A percentile compares a stretch with the other conserved stretches of the same genome.
phyloP scores from a whole-genome alignment of 2,797 vertebrate genomes.

The Halcyon chelicuti region DNA sequence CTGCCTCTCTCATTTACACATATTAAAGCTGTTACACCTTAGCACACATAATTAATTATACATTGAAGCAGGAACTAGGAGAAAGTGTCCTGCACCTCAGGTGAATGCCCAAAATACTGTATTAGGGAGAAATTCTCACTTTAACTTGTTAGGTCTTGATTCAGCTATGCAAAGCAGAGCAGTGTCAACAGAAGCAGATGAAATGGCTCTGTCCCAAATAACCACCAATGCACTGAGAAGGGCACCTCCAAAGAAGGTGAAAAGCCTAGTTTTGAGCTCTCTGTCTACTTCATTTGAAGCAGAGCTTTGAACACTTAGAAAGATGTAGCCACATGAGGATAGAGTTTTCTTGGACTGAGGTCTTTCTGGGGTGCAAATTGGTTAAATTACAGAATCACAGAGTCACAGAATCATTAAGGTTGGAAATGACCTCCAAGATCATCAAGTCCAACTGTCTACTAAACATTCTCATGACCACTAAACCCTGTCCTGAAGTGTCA shows the following conservation, averaged over 20 bases:
- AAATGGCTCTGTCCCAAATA: constrained; percentile 29
- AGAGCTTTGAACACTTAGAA: background rate
- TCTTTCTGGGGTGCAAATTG: background rate
- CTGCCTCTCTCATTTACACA: constrained; percentile 23
- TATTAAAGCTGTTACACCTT: background rate
- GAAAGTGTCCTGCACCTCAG: constrained; percentile 12
- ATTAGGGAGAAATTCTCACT: background rate
- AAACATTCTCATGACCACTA: no score
- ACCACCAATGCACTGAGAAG: background rate
- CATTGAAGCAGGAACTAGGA: background rate
- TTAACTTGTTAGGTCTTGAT: constrained; percentile 34
- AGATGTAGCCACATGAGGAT: background rate
- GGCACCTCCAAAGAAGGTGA: background rate
- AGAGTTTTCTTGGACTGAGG: background rate
- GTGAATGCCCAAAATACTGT: background rate
- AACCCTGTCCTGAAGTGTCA: no score
- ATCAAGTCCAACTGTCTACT: no score
- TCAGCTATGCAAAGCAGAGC: background rate
- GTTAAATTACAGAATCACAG: background rate
- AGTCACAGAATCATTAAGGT: no score
- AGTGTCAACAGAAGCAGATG: constrained; percentile 30
- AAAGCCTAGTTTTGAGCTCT: background rate
- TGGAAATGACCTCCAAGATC: no score
- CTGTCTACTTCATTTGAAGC: background rate
- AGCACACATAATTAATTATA: constrained; percentile 39